Conservation (phyloP, 2,113 vertebrate genomes). For the Ictalurus punctatus region DNA sequence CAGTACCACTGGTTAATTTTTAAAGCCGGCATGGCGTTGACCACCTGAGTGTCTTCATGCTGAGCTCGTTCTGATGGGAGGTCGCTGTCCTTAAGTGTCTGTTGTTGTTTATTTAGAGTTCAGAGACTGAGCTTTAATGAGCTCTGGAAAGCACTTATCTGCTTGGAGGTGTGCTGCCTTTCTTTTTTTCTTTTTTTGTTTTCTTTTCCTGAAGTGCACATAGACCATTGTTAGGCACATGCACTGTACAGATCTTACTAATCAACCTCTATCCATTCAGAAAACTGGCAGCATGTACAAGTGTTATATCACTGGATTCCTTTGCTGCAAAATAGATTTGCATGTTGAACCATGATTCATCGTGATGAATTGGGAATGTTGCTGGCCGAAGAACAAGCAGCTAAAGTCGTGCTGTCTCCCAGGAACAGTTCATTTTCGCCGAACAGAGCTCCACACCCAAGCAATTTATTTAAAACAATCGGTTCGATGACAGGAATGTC, state of each 20-base stretch:
- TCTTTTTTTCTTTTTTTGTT: neutral
- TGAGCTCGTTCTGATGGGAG: constrained; percentile 10
- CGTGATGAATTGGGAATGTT: neutral
- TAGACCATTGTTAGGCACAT: neutral
- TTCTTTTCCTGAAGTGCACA: neutral
- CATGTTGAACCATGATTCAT: neutral
- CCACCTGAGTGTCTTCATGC: neutral
- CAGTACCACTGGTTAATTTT: constrained; percentile 17
- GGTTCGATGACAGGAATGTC: neutral
- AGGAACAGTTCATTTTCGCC: neutral
- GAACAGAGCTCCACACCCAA: neutral
- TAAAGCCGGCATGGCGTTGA: neutral
- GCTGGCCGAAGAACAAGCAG: neutral
- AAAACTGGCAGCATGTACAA: neutral
- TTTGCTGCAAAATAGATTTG: neutral
- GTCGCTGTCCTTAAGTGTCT: constrained; percentile 21
- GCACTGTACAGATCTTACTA: neutral
- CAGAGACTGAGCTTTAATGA: neutral
- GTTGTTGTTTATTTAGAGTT: constrained; percentile 22
- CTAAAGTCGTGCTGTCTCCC: neutral
- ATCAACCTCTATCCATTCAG: neutral
- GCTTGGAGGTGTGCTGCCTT: neutral
- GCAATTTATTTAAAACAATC: neutral
- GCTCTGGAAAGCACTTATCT: constrained; percentile 8
- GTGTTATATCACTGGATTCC: neutral